Base-by-base conservation (phyloP, 1,140 invertebrate genomes). In the Meloidogyne chitwoodi region DNA sequence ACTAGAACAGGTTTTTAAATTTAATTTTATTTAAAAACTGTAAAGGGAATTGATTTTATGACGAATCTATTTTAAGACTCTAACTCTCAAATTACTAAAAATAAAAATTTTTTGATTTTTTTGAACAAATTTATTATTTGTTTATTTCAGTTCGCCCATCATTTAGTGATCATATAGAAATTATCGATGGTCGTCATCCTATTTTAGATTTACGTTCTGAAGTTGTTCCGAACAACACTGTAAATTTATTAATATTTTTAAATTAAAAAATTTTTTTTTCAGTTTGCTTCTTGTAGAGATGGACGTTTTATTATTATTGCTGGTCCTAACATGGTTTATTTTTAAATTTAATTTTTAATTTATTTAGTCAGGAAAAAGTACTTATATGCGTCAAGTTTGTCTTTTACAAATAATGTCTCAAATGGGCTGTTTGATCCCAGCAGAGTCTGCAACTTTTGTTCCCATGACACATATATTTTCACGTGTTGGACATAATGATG, bases 351-450 rank as follows among this genome's bases (percentile, higher is more conserved):
- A 16, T 16, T 16, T 24, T 24, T 75, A 31, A 64, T 76, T 19
- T 38, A 68, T 81, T 63, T 77, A 90, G 93, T 93, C 93, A 81
- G 95, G 95, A 26, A 98, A 97, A 89, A 93, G 92, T 68, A 93
- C 94, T 65, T 96, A 94, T 83, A 91, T 97, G 12, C 92, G 93
- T 80, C 93, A 95, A 89, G 91, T 96, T 64, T 92, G 93, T 61
- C 87, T 94, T 26, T 88, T 96, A 22, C 94, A 96, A 89, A 92
- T 98, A 62, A 92, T 98, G 91, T 93, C 94, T 74, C 89, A 90
- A 80, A 90, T 94, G 79, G 94, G 94, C 14, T 93, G 92, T 81
- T 94, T 91, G 87, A 91, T 97, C 0, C 94, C 94, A 12, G 94
- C 94, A 2, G 90, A 91, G 73, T 90, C 89, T 69, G 81, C 81